Evolutionary conservation across 1,140 invertebrate species (phyloP).

Genomic region (Batillaria attramentaria): DNA sequence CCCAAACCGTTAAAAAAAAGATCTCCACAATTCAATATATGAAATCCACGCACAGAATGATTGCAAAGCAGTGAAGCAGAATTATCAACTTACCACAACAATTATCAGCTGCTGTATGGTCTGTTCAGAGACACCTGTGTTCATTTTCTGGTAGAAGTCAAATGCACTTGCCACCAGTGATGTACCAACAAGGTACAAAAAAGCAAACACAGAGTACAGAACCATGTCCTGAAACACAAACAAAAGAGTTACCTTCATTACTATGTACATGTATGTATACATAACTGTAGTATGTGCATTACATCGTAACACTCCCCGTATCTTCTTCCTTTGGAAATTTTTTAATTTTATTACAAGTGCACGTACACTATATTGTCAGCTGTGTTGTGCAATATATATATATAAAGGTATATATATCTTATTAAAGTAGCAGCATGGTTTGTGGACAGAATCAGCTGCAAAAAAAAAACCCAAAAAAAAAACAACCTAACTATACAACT

Average conservation of each 20-base stretch:
- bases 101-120: constrained; percentile 55
- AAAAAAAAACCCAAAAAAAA: too few relatives aligned
- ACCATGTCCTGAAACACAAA: constrained; percentile 54
- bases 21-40: neutral
- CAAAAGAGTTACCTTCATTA: neutral
- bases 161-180: constrained; percentile 62
- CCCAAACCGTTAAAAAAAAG: neutral
- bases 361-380: too few relatives aligned
- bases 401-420: too few relatives aligned
- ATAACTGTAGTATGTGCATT: too few relatives aligned
- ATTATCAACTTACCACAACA: constrained; percentile 49
- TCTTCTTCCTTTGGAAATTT: neutral
- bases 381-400: too few relatives aligned
- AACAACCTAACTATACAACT: too few relatives aligned
- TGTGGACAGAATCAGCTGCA: neutral
- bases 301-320: neutral
- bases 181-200: constrained; percentile 57
- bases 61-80: neutral
- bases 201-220: constrained; percentile 58
- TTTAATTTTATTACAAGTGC: neutral
- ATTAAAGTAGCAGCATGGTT: too few relatives aligned
- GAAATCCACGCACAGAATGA: neutral
- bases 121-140: constrained; percentile 46
- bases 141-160: constrained; percentile 61
- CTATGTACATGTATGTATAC: neutral